Evolutionary conservation across 2,888 invertebrate genomes (phyloP).

Genomic region (Rapana venosa): DNA sequence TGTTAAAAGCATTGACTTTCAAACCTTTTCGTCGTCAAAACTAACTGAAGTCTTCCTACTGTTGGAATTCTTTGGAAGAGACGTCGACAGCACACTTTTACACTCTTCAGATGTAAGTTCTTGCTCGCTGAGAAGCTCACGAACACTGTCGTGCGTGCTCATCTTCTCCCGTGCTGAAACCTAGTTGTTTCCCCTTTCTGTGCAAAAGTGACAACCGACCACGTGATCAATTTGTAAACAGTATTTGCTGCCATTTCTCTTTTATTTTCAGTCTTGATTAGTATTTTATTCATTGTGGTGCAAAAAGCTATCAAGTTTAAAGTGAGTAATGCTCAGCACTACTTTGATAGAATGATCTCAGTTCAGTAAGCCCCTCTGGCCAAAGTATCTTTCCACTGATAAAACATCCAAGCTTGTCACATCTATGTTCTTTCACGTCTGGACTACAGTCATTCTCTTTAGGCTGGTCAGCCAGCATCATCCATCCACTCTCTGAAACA

Average conservation of each 20-base stretch:
- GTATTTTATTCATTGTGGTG: too few relatives aligned
- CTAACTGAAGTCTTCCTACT: not conserved
- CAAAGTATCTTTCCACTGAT: too few relatives aligned
- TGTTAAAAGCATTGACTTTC: not conserved
- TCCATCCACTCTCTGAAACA: too few relatives aligned
- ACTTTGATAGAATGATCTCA: not conserved
- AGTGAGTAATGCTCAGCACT: not conserved
- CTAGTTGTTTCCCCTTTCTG: not conserved
- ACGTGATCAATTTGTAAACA: not conserved
- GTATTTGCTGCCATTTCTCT: not conserved
- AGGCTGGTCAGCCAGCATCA: too few relatives aligned
- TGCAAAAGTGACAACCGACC: not conserved
- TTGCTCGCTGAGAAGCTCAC: slow-evolving; percentile 24
- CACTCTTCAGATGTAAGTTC: not conserved
- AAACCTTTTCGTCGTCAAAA: slow-evolving; percentile 1
- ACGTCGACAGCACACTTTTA: not conserved
- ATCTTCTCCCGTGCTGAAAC: slow-evolving; percentile 3
- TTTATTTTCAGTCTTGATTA: too few relatives aligned
- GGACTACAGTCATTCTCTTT: too few relatives aligned
- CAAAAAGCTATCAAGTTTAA: too few relatives aligned
- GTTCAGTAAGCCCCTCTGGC: not conserved
- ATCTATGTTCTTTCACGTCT: too few relatives aligned
- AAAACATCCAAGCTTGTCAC: too few relatives aligned
- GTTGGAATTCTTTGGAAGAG: not conserved
- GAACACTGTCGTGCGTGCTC: slow-evolving; percentile 25